Evolutionary conservation across 2,888 invertebrate genomes (phyloP), one percentile per base, ranked within the genome.

Genomic region (Automeris io): DNA sequence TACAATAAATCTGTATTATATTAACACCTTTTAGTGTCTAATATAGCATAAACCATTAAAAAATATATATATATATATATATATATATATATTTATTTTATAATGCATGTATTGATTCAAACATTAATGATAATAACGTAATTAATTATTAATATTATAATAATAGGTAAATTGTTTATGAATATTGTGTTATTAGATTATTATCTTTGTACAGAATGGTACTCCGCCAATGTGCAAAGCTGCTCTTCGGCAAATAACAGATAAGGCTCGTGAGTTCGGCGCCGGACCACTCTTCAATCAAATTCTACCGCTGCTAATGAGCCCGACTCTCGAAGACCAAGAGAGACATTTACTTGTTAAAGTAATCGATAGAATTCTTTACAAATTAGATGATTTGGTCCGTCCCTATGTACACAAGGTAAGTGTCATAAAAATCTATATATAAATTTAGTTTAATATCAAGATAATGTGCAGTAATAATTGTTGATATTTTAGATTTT

Each of bases 161-260:
- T 2, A n/a, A 7, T 3, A 6, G 7, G 5, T 6, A n/a, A 1
- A 23, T 23, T 4, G 3, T n/a, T 9, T 9, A 23, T n/a, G 8
- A 18, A 29, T 31, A 24, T 23, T 16, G 3, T 22, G 24, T n/a
- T 18, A 33, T 19, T 33, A 19, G 24, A n/a, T 16, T 8, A 16
- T 16, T 18, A 37, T 39, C 36, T 18, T 41, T 59, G 23, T 56
- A 25, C 54, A 87, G 88, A 99, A 99, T 65, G 99, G 99, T 13
- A 99, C 99, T 0, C 99, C 99, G 8, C 99, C 99, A 0, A 99
- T 99, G 98, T 91, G 99, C 49, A 99, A 99, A 83, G 96, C 98
- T 0, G 98, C 99, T 0, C 82, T 99, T 19, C 90, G 99, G 42
- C 98, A 99, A 78, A 99, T 99, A 51, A 99, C 99, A 0, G 99